Evolutionary conservation across 2,797 vertebrate genomes (phyloP).

Genomic region (Hylomyscus alleni): DNA sequence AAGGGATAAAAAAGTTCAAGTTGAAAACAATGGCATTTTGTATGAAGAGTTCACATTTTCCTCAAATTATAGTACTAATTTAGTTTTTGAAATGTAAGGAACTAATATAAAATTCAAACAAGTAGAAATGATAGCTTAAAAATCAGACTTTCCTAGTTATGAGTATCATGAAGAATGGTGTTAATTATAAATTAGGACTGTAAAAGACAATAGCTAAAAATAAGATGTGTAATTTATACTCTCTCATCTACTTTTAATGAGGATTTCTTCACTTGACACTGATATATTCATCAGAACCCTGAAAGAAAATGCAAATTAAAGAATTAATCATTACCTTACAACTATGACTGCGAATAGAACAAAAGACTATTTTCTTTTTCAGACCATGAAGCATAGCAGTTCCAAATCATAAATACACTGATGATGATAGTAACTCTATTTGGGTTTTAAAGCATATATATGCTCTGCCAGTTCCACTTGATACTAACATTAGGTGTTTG

Average conservation of each 20-base stretch:
- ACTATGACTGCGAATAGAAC: slow-evolving; percentile 8
- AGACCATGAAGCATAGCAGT: background rate
- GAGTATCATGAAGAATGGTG: slow-evolving; percentile 22
- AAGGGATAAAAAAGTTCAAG: background rate
- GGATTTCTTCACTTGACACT: slow-evolving; percentile 42
- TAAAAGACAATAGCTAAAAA: slow-evolving; percentile 70
- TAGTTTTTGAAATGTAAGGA: background rate
- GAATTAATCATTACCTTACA: slow-evolving; percentile 25
- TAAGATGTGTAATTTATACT: slow-evolving; percentile 64
- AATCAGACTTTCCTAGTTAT: background rate
- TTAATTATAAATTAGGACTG: slow-evolving; percentile 51
- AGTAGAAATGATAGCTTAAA: slow-evolving; percentile 30
- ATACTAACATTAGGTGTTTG: background rate
- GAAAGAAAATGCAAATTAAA: slow-evolving; percentile 71
- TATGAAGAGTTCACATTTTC: background rate
- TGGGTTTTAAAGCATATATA: background rate
- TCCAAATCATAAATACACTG: slow-evolving; percentile 18
- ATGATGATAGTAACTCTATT: background rate
- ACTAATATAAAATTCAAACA: slow-evolving; percentile 64
- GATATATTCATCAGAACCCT: slow-evolving; percentile 60
- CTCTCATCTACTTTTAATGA: slow-evolving; percentile 61
- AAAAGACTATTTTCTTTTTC: slow-evolving; percentile 21
- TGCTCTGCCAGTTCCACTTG: background rate
- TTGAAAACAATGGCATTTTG: background rate
- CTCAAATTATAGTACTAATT: background rate